Conservation (phyloP, 1,140 invertebrate genomes). For the Pseudomyrmex flavicornis region DNA sequence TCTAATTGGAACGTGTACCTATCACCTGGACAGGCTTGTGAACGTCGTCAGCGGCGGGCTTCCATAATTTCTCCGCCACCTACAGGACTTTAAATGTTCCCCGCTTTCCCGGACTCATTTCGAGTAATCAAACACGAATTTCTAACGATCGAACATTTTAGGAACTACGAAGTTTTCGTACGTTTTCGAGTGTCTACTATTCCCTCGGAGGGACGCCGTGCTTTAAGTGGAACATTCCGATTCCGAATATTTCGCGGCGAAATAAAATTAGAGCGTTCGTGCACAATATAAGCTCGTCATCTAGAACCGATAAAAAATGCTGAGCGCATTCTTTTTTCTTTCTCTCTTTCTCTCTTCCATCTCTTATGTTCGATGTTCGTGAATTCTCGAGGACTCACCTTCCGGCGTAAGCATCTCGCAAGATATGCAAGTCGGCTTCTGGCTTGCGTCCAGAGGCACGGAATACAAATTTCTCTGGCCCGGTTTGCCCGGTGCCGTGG, state of each 20-base stretch:
- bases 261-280: neutral
- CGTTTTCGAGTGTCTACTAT: neutral
- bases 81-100: neutral
- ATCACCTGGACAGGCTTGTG: conserved; percentile 7
- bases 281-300: neutral
- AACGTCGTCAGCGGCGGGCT: neutral
- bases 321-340: neutral
- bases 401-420: conserved; percentile 82
- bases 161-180: neutral
- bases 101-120: neutral
- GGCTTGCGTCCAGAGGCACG: conserved; percentile 79
- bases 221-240: conserved; percentile 36
- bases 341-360: neutral
- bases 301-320: conserved; percentile 34
- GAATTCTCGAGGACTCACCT: conserved; percentile 73
- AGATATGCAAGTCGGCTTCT: conserved; percentile 79
- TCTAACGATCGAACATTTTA: conserved; percentile 27
- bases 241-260: neutral
- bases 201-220: neutral
- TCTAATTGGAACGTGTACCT: conserved; percentile 50
- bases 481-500: conserved; percentile 81
- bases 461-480: conserved; percentile 85
- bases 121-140: neutral
- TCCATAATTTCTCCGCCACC: conserved; percentile 11
- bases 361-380: neutral